These are phyloP conservation scores for Papilio protenor DNA, from an alignment of 2,888 invertebrate species.

Conservation along the genomic window DNA sequence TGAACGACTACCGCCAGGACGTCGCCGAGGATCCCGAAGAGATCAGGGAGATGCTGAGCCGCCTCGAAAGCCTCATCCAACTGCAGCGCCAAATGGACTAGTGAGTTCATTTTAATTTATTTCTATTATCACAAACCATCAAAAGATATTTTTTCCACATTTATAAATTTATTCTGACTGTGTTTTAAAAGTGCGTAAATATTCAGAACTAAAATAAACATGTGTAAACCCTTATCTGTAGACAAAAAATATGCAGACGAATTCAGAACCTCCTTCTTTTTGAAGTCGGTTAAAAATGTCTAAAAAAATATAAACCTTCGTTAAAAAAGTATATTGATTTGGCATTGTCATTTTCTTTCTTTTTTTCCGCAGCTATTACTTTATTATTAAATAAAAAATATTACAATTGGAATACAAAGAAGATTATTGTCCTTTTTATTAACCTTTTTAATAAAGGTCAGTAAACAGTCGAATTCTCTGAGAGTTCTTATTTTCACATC, in stretches of 20 bases:
- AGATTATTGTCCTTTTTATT: background rate
- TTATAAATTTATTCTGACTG: too few relatives aligned
- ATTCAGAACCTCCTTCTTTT: too few relatives aligned
- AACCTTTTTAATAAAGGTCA: background rate
- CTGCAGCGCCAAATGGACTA: constrained; percentile 91
- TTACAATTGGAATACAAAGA: background rate
- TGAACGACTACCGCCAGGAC: constrained; percentile 81
- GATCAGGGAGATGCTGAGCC: constrained; percentile 89
- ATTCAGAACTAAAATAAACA: too few relatives aligned
- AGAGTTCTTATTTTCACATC: constrained; percentile 29
- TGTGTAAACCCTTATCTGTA: too few relatives aligned
- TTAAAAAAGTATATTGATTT: too few relatives aligned
- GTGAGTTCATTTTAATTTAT: constrained; percentile 72
- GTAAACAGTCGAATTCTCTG: constrained; percentile 8
- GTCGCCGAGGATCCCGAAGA: constrained; percentile 91
- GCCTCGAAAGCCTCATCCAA: constrained; percentile 90
- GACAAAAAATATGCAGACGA: too few relatives aligned
- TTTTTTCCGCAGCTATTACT: too few relatives aligned
- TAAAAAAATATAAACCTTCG: too few relatives aligned
- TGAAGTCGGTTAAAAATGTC: too few relatives aligned
- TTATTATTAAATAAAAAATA: too few relatives aligned
- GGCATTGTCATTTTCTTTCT: too few relatives aligned
- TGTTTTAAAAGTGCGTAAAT: too few relatives aligned
- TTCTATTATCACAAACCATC: background rate
- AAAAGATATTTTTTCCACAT: background rate